Evolutionary conservation across 2,113 vertebrate species (phyloP), one percentile per base, ranked within the genome.

Genomic region (Callaeas wilsoni): DNA sequence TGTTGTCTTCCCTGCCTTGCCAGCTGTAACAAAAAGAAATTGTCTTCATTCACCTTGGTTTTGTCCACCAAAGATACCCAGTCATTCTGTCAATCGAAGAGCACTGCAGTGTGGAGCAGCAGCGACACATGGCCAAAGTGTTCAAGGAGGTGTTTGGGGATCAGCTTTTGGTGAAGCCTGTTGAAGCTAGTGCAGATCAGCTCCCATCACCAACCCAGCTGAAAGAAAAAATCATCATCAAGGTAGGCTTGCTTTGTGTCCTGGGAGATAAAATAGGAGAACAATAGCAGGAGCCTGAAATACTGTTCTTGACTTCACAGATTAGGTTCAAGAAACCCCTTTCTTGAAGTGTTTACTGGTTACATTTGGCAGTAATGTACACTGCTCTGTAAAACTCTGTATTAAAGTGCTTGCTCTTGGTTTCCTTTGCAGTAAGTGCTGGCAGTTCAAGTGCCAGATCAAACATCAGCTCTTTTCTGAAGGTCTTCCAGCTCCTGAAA

Each of bases 31-130:
- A 41, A 65, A 52, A 64, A 68, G 11, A 47, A 56, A 16, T 35
- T 29, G 29, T 64, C 29, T n/a, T 49, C 32, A 35, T 53, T 68
- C 16, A 25, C 53, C 17, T 94, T 47, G 91, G 16, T 65, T 80
- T 92, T 53, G 56, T 84, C 10, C 3, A 30, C 80, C 18, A 20
- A 95, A 99, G 99, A 29, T 99, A 98, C 96, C 99, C 99, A 0
- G 90, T 99, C 70, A 98, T 99, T 94, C 98, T 99, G 93, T 99
- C 99, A 57, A 99, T 99, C 3, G 99, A 99, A 96, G 99, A 99
- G 93, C 99, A 99, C 70, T 99, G 99, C 26, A 95, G 98, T 0
- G 52, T 99, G n/a, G 99, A 99, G 50, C 99, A 99, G 95, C 99
- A 99, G 96, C 98, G 99, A 35, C 97, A 99, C 92, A 99, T 99